A percentile compares a stretch with the other conserved stretches of the same genome.
phyloP scores from a whole-genome alignment of 2,888 invertebrate species.

The Ceriagrion tenellum region DNA sequence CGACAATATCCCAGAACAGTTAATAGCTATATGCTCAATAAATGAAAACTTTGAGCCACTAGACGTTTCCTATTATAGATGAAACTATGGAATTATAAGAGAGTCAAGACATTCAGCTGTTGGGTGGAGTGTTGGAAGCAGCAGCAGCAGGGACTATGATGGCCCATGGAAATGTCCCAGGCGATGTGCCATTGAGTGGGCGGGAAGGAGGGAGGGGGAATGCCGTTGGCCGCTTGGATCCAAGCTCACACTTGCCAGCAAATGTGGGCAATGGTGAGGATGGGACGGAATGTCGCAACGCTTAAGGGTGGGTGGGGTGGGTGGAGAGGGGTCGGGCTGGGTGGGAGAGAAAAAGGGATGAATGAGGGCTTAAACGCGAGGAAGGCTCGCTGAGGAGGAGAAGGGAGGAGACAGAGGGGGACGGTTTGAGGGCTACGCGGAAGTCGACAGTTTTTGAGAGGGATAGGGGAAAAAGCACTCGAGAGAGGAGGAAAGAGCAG shows the following conservation, averaged over 20 bases:
- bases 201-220: background rate
- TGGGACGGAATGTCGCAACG: background rate
- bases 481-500: background rate
- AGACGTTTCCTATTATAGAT: too few species aligned
- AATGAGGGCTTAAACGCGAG: background rate
- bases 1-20: too few species aligned
- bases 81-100: too few species aligned
- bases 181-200: background rate
- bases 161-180: background rate
- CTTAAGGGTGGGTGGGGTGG: background rate
- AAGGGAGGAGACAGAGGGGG: background rate
- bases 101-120: too few species aligned
- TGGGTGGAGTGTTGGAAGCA: too few species aligned
- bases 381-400: background rate
- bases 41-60: too few species aligned
- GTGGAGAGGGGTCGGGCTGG: background rate
- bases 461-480: background rate
- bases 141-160: too few species aligned
- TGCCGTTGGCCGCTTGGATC: background rate
- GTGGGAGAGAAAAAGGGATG: background rate
- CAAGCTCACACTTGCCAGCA: background rate
- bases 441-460: background rate
- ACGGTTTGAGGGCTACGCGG: background rate
- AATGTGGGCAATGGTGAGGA: slow-evolving; percentile 28
- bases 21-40: too few species aligned